Evolutionary conservation across 2,113 vertebrate species (phyloP).

Genomic region (Osmerus mordax): DNA sequence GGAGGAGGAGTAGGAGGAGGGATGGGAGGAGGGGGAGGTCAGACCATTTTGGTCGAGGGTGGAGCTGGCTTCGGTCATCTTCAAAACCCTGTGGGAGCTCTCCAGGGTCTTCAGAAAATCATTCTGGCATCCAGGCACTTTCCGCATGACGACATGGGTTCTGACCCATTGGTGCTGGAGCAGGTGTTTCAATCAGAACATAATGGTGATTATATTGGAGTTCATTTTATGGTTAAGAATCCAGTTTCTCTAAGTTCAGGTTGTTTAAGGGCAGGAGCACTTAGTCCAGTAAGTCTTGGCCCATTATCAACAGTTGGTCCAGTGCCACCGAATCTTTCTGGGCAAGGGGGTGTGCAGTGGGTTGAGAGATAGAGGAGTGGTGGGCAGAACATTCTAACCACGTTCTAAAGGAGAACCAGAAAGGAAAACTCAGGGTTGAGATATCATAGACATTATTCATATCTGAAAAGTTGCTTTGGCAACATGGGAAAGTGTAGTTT

Average conservation of each 20-base stretch:
- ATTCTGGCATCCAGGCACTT: conserved; percentile 6
- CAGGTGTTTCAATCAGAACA: neutral
- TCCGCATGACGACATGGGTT: neutral
- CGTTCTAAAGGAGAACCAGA: too few relatives aligned
- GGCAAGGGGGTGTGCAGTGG: neutral
- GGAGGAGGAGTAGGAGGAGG: too few relatives aligned
- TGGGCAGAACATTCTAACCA: neutral
- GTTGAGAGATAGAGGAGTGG: conserved; percentile 9
- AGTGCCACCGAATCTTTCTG: neutral
- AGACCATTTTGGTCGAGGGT: neutral
- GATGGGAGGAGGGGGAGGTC: neutral
- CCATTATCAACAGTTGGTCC: neutral
- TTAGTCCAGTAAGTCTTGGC: neutral
- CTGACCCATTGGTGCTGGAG: neutral
- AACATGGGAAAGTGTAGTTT: too few relatives aligned
- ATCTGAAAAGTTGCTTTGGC: too few relatives aligned
- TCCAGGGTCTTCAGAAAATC: conserved; percentile 4
- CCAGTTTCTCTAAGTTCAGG: neutral
- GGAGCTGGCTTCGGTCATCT: too few relatives aligned
- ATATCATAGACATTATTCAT: neutral
- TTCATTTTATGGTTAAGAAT: neutral
- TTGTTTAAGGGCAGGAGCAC: neutral
- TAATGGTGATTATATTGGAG: neutral
- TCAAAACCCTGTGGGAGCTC: neutral
- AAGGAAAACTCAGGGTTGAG: neutral